These are phyloP conservation scores for Euspilapteryx auroguttella DNA, from an alignment of 2,888 invertebrate genomes.

Conservation along the genomic window DNA sequence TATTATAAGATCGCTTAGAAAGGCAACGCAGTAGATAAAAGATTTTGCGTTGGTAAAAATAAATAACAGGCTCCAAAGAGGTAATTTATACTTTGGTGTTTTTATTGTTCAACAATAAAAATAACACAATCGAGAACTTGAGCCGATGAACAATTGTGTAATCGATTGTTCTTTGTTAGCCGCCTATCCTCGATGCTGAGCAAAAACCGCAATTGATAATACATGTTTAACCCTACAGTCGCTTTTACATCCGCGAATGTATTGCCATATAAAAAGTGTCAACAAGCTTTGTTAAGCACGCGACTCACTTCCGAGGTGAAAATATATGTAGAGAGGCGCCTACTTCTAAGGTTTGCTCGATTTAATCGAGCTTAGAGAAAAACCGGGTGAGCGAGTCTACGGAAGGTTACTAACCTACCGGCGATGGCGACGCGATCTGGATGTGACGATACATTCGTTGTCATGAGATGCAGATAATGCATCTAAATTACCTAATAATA, in stretches of 20 bases:
- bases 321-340: conserved; percentile 1
- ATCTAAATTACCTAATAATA: too few species aligned
- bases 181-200: too few species aligned
- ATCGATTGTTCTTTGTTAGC: too few species aligned
- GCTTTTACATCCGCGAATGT: conserved; percentile 13
- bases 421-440: neutral
- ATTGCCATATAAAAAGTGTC: conserved; percentile 12
- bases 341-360: neutral
- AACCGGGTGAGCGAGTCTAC: conserved; percentile 3
- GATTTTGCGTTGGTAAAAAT: too few species aligned
- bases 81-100: too few species aligned
- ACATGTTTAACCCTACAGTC: conserved; percentile 8
- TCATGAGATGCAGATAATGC: too few species aligned
- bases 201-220: too few species aligned
- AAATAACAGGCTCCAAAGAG: too few species aligned
- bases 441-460: neutral
- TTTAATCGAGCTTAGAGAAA: conserved; percentile 1
- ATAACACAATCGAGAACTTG: too few species aligned
- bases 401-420: conserved; percentile 3
- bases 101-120: too few species aligned
- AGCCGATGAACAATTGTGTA: too few species aligned
- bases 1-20: neutral
- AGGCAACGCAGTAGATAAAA: neutral
- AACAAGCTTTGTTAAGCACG: conserved; percentile 8
- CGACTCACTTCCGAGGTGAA: conserved; percentile 4